phyloP scores from a whole-genome alignment of 1,140 invertebrate species.

The Cydia amplana region DNA sequence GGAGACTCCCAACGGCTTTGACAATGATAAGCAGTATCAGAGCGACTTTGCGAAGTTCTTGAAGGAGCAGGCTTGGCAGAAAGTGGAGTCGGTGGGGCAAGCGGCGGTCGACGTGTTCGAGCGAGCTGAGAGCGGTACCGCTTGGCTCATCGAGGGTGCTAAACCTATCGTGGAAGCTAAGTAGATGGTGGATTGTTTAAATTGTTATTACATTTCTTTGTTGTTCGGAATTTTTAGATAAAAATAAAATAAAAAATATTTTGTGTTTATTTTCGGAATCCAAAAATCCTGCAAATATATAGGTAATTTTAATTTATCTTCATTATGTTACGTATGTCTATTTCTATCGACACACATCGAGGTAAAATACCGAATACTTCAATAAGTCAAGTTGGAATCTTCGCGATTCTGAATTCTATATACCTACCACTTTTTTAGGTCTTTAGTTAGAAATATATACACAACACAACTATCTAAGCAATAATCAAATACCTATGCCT shows the following conservation, averaged over 20 bases:
- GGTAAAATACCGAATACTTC: no score
- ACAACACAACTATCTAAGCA: no score
- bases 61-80: conserved; percentile 47
- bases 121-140: conserved; percentile 56
- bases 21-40: conserved; percentile 37
- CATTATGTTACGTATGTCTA: no score
- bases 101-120: conserved; percentile 57
- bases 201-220: background rate
- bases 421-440: no score
- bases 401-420: no score
- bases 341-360: no score
- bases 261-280: background rate
- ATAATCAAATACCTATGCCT: no score
- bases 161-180: conserved; percentile 51
- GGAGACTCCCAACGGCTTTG: conserved; percentile 49
- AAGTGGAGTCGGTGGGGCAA: conserved; percentile 49
- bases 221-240: background rate
- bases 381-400: no score
- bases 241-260: background rate
- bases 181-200: background rate
- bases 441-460: no score
- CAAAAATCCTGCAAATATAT: background rate
- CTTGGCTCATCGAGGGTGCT: conserved; percentile 58
- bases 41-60: conserved; percentile 43
- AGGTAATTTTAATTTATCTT: no score